Evolutionary conservation across 2,888 invertebrate species (phyloP).

Genomic region (Eristalis intricaria): DNA sequence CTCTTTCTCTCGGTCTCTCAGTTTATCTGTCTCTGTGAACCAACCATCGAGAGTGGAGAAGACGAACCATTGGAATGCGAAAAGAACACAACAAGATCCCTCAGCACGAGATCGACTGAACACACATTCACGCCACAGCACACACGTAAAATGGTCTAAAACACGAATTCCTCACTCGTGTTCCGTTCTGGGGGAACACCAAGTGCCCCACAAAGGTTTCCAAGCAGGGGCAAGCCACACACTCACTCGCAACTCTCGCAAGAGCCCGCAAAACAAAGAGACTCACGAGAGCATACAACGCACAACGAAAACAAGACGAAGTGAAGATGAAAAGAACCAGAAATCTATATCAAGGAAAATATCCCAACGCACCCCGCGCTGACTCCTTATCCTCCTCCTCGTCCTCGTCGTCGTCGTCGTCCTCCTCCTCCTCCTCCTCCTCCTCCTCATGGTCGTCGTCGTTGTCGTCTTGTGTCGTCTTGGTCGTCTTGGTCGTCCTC

Average conservation of each 20-base stretch:
- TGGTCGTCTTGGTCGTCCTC: neutral
- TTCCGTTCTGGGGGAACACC: neutral
- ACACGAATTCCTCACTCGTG: neutral
- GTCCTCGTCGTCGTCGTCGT: no score
- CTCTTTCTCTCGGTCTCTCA: no score
- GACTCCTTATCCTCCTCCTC: no score
- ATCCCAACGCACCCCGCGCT: no score
- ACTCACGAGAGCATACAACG: neutral
- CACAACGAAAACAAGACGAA: neutral
- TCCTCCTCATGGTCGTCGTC: no score
- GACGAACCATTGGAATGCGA: neutral
- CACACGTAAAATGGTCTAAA: no score
- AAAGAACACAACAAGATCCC: neutral
- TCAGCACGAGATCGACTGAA: conserved; percentile 30
- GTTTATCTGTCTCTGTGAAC: no score
- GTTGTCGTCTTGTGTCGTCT: no score
- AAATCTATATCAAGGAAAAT: conserved; percentile 46
- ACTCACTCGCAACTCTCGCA: neutral
- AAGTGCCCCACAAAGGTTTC: neutral
- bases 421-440: no score
- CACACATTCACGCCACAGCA: neutral
- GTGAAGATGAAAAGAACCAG: neutral
- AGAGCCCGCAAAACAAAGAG: no score
- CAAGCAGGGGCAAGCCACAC: neutral
- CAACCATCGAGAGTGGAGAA: no score